Conservation (phyloP, 1,140 invertebrate genomes). For the Tetramorium simillimum region DNA sequence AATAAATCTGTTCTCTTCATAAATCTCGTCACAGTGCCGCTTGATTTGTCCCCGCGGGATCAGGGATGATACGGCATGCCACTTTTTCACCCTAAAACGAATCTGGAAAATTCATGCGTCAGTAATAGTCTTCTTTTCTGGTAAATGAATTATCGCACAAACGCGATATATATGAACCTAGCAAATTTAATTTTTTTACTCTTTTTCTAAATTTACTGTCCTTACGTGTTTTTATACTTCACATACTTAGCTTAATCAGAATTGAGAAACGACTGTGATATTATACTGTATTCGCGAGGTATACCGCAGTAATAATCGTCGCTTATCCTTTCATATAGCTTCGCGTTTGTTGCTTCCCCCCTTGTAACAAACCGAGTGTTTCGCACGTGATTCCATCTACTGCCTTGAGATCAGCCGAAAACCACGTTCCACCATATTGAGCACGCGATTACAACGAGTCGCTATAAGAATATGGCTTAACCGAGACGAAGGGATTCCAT, state of each 20-base stretch:
- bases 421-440: constrained; percentile 70
- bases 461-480: constrained; percentile 65
- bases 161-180: background rate
- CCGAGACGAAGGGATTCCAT: constrained; percentile 62
- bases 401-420: constrained; percentile 70
- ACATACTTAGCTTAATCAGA: background rate
- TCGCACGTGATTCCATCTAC: constrained; percentile 68
- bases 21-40: constrained; percentile 1
- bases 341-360: constrained; percentile 39
- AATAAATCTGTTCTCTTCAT: constrained; percentile 43
- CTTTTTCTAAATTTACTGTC: background rate
- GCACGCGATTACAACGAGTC: constrained; percentile 67
- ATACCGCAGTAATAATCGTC: constrained; percentile 1
- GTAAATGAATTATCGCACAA: background rate
- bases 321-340: constrained; percentile 2
- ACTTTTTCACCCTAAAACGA: background rate
- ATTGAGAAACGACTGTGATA: background rate
- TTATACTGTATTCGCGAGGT: background rate
- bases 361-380: constrained; percentile 64
- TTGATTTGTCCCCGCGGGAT: constrained; percentile 26
- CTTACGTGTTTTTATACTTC: background rate
- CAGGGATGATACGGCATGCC: background rate
- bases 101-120: background rate
- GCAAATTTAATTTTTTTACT: background rate
- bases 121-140: background rate